These are phyloP conservation scores for Melanotaenia maccullochi DNA, from an alignment of 2,797 vertebrate genomes.

Conservation along the genomic window DNA sequence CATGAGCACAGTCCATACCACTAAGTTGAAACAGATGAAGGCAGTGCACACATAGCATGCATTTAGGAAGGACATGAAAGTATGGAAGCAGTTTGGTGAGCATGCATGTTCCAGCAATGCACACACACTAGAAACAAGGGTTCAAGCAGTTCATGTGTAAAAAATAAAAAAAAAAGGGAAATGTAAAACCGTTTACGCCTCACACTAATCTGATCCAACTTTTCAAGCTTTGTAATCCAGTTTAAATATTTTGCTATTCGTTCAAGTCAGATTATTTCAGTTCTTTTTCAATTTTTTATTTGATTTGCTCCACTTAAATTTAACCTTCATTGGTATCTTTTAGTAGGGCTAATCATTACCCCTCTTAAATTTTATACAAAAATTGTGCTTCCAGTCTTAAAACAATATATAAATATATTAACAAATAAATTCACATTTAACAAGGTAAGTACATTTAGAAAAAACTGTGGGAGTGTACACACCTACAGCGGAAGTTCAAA, in stretches of 20 bases:
- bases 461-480: not conserved
- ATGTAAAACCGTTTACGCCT: conserved; percentile 32
- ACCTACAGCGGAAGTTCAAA: not conserved
- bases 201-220: conserved; percentile 39
- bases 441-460: not conserved
- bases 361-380: not conserved
- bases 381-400: conserved; percentile 1
- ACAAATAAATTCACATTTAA: too few relatives aligned
- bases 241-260: conserved; percentile 16
- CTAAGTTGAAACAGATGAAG: conserved; percentile 62
- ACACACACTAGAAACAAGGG: conserved; percentile 16
- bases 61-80: conserved; percentile 5
- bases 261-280: conserved; percentile 18
- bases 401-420: not conserved
- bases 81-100: conserved; percentile 17
- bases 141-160: conserved; percentile 47
- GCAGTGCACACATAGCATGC: conserved; percentile 5
- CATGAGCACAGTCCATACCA: not conserved
- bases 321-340: conserved; percentile 11
- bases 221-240: conserved; percentile 27
- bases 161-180: conserved; percentile 13
- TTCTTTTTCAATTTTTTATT: conserved; percentile 33
- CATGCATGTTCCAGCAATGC: not conserved
- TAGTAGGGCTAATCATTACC: conserved; percentile 10
- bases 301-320: conserved; percentile 18